Conservation (phyloP, 2,797 vertebrate genomes). For the Chrysolophus pictus region DNA sequence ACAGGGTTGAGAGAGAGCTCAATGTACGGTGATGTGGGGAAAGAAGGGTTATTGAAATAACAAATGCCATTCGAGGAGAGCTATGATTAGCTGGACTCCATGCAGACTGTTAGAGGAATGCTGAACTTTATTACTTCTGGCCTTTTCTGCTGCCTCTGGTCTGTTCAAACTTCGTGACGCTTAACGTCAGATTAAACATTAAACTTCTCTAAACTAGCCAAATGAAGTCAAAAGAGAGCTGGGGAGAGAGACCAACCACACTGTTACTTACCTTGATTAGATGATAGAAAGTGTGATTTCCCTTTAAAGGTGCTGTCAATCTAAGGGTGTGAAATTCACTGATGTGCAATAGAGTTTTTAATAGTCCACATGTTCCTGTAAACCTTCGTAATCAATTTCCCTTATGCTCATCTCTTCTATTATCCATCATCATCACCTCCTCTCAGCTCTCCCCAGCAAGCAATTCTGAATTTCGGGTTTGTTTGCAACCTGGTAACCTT, state of each 20-base stretch:
- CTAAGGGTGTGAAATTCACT: constrained; percentile 31
- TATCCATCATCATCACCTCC: constrained; percentile 30
- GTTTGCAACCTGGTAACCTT: constrained; percentile 20
- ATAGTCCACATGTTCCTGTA: constrained; percentile 43
- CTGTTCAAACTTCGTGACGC: not conserved
- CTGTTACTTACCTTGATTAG: constrained; percentile 37
- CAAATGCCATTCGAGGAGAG: not conserved
- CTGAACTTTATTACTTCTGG: constrained; percentile 9
- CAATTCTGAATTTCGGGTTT: constrained; percentile 27
- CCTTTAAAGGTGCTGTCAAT: constrained; percentile 45
- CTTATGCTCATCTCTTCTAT: constrained; percentile 12
- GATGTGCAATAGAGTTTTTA: constrained; percentile 40
- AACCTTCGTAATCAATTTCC: constrained; percentile 63
- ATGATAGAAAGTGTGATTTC: constrained; percentile 50
- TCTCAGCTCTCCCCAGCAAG: not conserved
- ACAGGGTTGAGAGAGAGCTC: not conserved
- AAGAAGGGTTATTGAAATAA: not conserved
- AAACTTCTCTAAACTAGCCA: not conserved
- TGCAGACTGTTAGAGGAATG: not conserved
- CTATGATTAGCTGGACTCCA: constrained; percentile 14
- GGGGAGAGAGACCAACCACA: not conserved
- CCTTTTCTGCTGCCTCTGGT: not conserved
- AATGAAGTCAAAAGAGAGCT: not conserved
- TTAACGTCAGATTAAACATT: constrained; percentile 16
- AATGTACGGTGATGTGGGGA: fast-evolving